Base-by-base conservation (phyloP, 2,888 invertebrate genomes). In the Pachymerium ferrugineum region DNA sequence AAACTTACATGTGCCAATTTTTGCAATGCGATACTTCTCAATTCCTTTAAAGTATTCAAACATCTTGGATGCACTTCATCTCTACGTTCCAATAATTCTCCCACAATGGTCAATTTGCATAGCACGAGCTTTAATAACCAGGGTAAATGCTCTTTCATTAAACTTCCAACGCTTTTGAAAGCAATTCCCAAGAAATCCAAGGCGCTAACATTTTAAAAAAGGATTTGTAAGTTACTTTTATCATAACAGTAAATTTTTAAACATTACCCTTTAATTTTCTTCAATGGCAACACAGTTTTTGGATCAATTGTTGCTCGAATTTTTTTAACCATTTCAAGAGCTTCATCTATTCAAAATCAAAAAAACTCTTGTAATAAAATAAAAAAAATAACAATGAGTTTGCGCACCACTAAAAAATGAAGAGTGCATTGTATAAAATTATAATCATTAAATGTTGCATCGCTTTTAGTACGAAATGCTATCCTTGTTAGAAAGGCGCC, bases 111-210 rank as follows among this genome's bases (percentile, higher is more conserved):
- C 70, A 89, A 87, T 69, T 92, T 86, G 33, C 89, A 88, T 14
- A 92, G 83, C 28, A 93, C 83, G 72, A 94, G 84, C 78, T 90
- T 89, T 0, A 94, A 83, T 62, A 95, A 83, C 77, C 88, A 88
- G 0, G 87, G 85, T 12, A 93, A 82, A 72, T 92, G 84, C 70
- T 86, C 83, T 1, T 87, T 84, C 70, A 94, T 88, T 73, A 90
- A 87, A 3, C 90, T 92, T 0, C 83, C 93, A 78, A 95, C 90
- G 80, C 93, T 89, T 80, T 93, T 91, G 74, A 90, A 86, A 35
- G 93, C 87, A 4, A 92, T 87, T 76, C 88, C 88, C 74, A 93
- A 83, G 16, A 93, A 84, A 83, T 91, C 91, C 0, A 90, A 84
- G 19, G 89, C 87, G 80, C 93, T 72, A 72, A 28, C 14, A 47